phyloP scores from a whole-genome alignment of 92 coral and sea anemone genomes.

The Epizoanthus scotinus region DNA sequence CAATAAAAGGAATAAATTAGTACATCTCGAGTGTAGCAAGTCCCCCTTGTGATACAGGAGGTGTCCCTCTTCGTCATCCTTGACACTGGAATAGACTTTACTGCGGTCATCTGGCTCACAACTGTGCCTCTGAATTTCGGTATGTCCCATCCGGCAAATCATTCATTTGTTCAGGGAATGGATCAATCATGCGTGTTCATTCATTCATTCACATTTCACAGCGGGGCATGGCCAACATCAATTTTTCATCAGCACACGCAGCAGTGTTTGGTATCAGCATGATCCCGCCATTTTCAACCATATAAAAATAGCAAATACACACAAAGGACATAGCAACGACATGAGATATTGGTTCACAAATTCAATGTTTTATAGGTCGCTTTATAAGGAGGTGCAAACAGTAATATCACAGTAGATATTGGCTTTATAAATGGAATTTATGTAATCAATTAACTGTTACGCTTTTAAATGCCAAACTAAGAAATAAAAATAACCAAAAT shows the following conservation, averaged over 20 bases:
- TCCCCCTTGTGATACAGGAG: conserved; percentile 94
- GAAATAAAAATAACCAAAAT: neutral
- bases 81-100: conserved; percentile 78
- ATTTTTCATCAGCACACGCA: conserved; percentile 46
- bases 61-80: conserved; percentile 98
- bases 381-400: conserved; percentile 35
- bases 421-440: neutral
- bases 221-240: conserved; percentile 64
- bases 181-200: conserved; percentile 54
- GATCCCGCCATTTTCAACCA: conserved; percentile 71
- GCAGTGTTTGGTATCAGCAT: conserved; percentile 49
- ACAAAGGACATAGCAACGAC: conserved; percentile 90
- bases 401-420: neutral
- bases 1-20: conserved; percentile 69
- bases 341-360: conserved; percentile 69
- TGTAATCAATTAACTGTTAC: too few relatives aligned
- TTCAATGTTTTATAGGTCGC: conserved; percentile 20
- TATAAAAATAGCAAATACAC: conserved; percentile 93
- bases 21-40: conserved; percentile 99
- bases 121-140: conserved; percentile 73
- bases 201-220: conserved; percentile 72
- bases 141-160: conserved; percentile 45
- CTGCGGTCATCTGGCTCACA: conserved; percentile 68
- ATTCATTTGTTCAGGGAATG: conserved; percentile 42
- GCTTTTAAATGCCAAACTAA: neutral